A percentile compares a stretch with the other conserved stretches of the same genome.
Evolutionary conservation across 2,888 invertebrate genomes (phyloP).

Genomic region (Trissolcus brochymenae): DNA sequence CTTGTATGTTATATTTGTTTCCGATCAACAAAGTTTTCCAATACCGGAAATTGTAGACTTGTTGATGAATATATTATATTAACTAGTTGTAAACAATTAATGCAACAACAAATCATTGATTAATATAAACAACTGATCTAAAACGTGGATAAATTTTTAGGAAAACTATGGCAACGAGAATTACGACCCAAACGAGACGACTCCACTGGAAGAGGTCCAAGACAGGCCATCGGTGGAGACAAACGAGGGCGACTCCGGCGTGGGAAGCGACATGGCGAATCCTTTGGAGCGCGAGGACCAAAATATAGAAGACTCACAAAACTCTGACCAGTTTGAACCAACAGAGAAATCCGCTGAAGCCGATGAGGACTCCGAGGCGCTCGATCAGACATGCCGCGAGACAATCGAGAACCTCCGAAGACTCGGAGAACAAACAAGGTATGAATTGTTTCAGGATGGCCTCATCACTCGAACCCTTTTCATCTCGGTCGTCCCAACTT

Average conservation of each 20-base stretch:
- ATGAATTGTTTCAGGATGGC: conserved; percentile 5
- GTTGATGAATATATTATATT: too few species aligned
- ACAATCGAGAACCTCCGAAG: conserved; percentile 74
- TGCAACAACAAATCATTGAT: too few species aligned
- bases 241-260: conserved; percentile 75
- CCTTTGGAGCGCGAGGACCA: conserved; percentile 73
- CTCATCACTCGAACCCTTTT: too few species aligned
- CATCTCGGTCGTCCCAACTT: too few species aligned
- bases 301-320: conserved; percentile 70
- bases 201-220: conserved; percentile 68
- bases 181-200: conserved; percentile 65
- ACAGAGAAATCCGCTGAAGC: conserved; percentile 64
- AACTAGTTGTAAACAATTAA: too few species aligned
- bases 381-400: conserved; percentile 73
- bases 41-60: too few species aligned
- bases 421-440: conserved; percentile 74
- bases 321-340: conserved; percentile 64
- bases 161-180: conserved; percentile 66
- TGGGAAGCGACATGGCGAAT: conserved; percentile 75
- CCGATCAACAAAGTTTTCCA: too few species aligned
- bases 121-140: too few species aligned
- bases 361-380: conserved; percentile 69
- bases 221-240: conserved; percentile 70
- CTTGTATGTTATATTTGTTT: too few species aligned
- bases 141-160: conserved; percentile 51